Evolutionary conservation across 2,113 vertebrate species (phyloP), one percentile per base, ranked within the genome.

Genomic region (Trichomycterus rosablanca): DNA sequence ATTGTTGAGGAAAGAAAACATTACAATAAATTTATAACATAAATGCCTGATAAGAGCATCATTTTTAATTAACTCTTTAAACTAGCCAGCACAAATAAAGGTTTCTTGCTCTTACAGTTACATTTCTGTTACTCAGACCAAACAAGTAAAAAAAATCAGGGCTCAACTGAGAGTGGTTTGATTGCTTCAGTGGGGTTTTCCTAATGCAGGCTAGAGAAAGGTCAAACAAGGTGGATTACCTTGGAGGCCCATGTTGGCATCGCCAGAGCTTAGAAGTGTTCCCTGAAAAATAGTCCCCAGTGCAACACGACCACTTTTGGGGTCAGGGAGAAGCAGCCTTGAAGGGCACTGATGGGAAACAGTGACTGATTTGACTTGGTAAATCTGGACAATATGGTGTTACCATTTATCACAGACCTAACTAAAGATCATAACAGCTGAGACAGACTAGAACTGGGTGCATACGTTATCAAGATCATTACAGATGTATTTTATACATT

Each of bases 341-440:
- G 60, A 69, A 68, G 67, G 61, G 63, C 72, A 72, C 76, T 75
- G 73, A 78, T 66, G 66, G 76, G 56, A 73, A 78, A 78, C 76
- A 75, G 72, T 71, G 73, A 71, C 68, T 63, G 62, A 69, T 59
- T 71, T 73, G 73, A 73, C 50, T 68, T 70, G 66, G 63, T 63
- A 59, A 66, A 68, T 62, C 68, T 74, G 65, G 61, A 71, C 42
- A 73, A 65, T 37, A 75, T 49, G 68, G 59, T 46, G 52, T 54
- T 52, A 71, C 55, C 46, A 74, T 57, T 63, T 44, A 63, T 63
- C 55, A 72, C 53, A 72, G 59, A 72, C 46, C 59, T 46, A 56
- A 59, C 40, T 59, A 59, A 46, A 71, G 45, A 52, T 65, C 40
- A 65, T 45, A 50, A 66, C 22, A 61, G 50, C 57, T 51, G 60